phyloP scores from a whole-genome alignment of 2,888 invertebrate genomes.

The Congeria kusceri region DNA sequence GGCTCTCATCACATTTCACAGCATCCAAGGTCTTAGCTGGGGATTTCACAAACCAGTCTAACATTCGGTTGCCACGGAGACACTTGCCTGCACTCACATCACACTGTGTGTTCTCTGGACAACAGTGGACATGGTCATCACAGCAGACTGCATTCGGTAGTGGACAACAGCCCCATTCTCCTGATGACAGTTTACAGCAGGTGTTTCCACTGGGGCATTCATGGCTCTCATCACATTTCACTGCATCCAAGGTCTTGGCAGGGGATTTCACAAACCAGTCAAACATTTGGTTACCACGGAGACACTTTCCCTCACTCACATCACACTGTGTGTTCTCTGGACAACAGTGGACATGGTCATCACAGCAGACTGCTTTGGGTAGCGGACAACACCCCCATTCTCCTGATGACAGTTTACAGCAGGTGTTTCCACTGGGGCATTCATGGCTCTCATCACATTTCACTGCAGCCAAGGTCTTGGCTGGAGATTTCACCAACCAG shows the following conservation, averaged over 20 bases:
- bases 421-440: conserved; percentile 75
- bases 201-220: conserved; percentile 73
- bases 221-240: conserved; percentile 21
- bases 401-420: conserved; percentile 73
- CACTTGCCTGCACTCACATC: conserved; percentile 45
- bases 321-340: conserved; percentile 74
- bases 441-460: conserved; percentile 38
- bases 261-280: conserved; percentile 40
- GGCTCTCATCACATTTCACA: conserved; percentile 44
- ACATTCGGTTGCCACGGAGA: conserved; percentile 19
- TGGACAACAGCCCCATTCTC: conserved; percentile 81
- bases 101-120: conserved; percentile 65
- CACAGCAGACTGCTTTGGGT: conserved; percentile 79
- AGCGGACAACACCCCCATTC: conserved; percentile 82
- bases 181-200: conserved; percentile 73
- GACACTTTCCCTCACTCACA: conserved; percentile 36
- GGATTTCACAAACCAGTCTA: conserved; percentile 52
- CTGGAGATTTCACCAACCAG: conserved; percentile 59
- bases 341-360: conserved; percentile 81
- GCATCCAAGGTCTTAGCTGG: conserved; percentile 1
- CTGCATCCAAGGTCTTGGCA: conserved; percentile 40
- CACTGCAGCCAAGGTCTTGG: conserved; percentile 36
- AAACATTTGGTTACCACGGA: conserved; percentile 11
- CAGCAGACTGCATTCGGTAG: conserved; percentile 76
- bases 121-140: conserved; percentile 75